These are phyloP conservation scores for Drosophila longiperda DNA, from an alignment of 2,888 invertebrate genomes.

Conservation along the genomic window DNA sequence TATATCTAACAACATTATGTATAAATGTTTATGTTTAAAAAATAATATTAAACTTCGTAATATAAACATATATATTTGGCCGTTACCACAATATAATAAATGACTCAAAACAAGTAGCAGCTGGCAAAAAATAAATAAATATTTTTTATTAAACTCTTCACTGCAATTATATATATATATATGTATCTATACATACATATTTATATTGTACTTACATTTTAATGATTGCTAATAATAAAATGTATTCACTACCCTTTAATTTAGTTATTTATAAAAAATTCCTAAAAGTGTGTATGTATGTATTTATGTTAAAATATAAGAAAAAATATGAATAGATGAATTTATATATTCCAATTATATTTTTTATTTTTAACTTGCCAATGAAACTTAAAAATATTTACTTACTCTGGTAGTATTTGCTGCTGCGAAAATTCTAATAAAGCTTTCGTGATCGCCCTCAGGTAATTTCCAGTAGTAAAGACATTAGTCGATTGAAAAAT, in stretches of 20 bases:
- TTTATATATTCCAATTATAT: background rate
- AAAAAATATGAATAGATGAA: background rate
- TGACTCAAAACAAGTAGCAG: background rate
- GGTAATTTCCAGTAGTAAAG: background rate
- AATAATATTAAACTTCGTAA: background rate
- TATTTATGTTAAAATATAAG: conserved; percentile 1
- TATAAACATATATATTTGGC: background rate
- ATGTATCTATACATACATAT: background rate
- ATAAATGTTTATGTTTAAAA: background rate
- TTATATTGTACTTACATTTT: background rate
- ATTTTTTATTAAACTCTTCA: background rate
- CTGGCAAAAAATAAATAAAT: background rate
- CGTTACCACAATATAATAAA: background rate
- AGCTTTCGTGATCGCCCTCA: background rate
- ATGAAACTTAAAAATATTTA: background rate
- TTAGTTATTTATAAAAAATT: background rate
- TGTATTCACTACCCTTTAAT: background rate
- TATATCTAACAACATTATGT: background rate
- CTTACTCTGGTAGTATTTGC: background rate
- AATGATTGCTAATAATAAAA: background rate
- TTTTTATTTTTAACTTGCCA: background rate
- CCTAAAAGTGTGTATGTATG: background rate
- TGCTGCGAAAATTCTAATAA: background rate
- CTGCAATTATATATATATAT: background rate
- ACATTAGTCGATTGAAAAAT: background rate